These are phyloP conservation scores for Criorhina ranunculi DNA, from an alignment of 2,888 invertebrate species.

Conservation along the genomic window DNA sequence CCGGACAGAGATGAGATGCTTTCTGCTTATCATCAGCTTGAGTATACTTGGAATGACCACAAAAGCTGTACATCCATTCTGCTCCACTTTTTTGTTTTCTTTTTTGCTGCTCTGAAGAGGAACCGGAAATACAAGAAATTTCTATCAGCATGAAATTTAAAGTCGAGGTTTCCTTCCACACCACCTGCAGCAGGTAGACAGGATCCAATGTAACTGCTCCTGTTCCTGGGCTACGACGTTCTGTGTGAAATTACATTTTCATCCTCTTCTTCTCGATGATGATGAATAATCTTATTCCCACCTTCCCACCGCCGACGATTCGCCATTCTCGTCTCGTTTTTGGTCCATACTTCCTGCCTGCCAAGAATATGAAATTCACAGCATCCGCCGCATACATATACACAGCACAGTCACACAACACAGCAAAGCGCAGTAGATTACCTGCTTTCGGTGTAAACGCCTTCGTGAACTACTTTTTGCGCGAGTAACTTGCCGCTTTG, in stretches of 20 bases:
- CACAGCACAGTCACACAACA: conserved; percentile 20
- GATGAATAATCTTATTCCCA: conserved; percentile 69
- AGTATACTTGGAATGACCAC: conserved; percentile 30
- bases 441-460: conserved; percentile 57
- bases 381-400: conserved; percentile 42
- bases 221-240: not conserved
- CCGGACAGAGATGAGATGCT: not conserved
- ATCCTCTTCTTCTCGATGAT: conserved; percentile 58
- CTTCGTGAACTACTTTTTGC: conserved; percentile 64
- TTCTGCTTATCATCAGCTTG: conserved; percentile 18
- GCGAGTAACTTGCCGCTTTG: conserved; percentile 31
- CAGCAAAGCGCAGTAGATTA: conserved; percentile 36
- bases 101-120: conserved; percentile 32
- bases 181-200: conserved; percentile 6
- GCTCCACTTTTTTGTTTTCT: conserved; percentile 7
- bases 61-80: conserved; percentile 34
- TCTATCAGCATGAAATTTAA: conserved; percentile 63
- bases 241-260: conserved; percentile 58
- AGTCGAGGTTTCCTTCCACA: conserved; percentile 37
- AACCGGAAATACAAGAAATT: conserved; percentile 72
- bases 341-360: conserved; percentile 23
- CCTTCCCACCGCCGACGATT: conserved; percentile 13
- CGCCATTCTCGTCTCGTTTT: conserved; percentile 17
- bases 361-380: conserved; percentile 51
- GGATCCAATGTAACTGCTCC: conserved; percentile 42